Base-by-base conservation (phyloP, 2,113 vertebrate species). In the Nettapus auritus region DNA sequence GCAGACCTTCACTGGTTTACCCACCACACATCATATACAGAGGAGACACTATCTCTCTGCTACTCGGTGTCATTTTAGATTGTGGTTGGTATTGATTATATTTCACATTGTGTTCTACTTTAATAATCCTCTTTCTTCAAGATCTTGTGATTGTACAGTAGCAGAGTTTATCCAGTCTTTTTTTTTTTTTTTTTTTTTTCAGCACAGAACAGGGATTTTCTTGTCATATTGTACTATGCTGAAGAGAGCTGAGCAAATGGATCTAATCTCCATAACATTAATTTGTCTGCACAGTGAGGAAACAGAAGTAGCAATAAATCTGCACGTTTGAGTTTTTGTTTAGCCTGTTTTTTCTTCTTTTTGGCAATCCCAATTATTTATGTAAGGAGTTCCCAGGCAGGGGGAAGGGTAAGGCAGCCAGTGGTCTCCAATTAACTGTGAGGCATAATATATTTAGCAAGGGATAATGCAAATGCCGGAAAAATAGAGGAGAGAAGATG, bases 121-220 rank as follows among this genome's bases (percentile, higher is more conserved):
- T 93, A 93, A 91, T 96, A 97, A 97, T 96, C 93, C 87, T 95
- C 94, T 97, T 97, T 94, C 94, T 96, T 67, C 64, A 67, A 80
- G 48, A 95, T 87, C 92, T 89, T 94, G 74, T 93, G 92, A 85
- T 78, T 96, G 86, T 88, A 93, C 85, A 96, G 93, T 21, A 94
- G 64, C 63, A 80, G 92, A 88, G 40, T 93, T 96, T 91, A 97
- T 91, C 94, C 70, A 74, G 48, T 44, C 33, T 17, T 34, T 36
- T 76, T 42, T 68, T 79, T 69, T 17, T 34, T 36, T 76, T 42
- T 68, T 79, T 50, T 78, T 67, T 82, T 89, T 81, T 40, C 52
- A 75, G 55, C 44, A 69, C 23, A 55, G 38, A 89, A 81, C 21
- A 62, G 77, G 85, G 96, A 97, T 97, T 97, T 97, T 95, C 94